Evolutionary conservation across 1,140 invertebrate genomes (phyloP).

Genomic region (Physella acuta): DNA sequence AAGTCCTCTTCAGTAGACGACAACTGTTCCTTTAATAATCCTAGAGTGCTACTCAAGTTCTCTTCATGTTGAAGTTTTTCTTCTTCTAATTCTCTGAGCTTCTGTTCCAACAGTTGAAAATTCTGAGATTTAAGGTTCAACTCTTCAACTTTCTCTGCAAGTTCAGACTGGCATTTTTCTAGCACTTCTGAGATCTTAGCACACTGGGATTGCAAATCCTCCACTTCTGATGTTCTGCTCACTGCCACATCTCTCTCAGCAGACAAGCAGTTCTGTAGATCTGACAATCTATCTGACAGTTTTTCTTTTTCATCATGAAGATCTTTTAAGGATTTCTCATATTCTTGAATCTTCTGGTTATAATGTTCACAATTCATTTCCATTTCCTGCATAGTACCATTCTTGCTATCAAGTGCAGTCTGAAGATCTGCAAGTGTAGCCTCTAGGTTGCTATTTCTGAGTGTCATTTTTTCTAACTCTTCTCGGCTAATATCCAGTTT

Average conservation of each 20-base stretch:
- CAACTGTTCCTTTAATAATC: neutral
- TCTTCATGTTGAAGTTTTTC: neutral
- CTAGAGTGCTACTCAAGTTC: neutral
- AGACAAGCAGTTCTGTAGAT: neutral
- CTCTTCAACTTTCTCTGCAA: neutral
- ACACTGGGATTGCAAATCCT: neutral
- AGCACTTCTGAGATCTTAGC: neutral
- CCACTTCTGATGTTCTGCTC: neutral
- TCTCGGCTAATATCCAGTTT: neutral
- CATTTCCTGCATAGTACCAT: neutral
- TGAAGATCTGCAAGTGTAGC: neutral
- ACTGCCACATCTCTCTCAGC: neutral
- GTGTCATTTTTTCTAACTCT: no score
- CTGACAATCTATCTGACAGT: neutral
- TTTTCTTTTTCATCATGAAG: neutral
- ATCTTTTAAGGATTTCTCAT: neutral
- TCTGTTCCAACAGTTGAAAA: neutral
- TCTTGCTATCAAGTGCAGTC: neutral
- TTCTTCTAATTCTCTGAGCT: neutral
- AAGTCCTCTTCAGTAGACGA: neutral
- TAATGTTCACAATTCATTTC: neutral
- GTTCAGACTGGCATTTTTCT: neutral
- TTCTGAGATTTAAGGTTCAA: neutral
- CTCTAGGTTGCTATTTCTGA: constrained; percentile 1
- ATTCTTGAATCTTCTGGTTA: neutral